Percentiles rank a stretch among this genome's conserved stretches.
Evolutionary conservation across 1,140 invertebrate species (phyloP).

Genomic region (Grapholita molesta): DNA sequence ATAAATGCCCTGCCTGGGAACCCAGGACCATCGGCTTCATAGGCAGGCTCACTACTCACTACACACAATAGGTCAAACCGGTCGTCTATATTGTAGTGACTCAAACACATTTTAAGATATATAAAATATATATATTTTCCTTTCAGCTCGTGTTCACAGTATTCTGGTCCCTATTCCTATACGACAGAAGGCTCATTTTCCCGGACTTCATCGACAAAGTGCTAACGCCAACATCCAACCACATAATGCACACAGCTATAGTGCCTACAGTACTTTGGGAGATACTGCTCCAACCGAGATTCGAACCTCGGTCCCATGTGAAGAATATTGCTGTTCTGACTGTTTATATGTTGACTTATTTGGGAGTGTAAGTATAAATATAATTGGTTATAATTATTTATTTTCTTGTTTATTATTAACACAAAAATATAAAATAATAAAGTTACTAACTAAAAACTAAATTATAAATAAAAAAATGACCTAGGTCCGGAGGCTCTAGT

Average conservation of each 20-base stretch:
- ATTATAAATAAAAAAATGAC: too few species aligned
- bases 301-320: constrained; percentile 27
- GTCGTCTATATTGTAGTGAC: too few species aligned
- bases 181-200: constrained; percentile 49
- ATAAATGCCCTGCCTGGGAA: too few species aligned
- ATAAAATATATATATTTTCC: constrained; percentile 20
- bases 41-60: too few species aligned
- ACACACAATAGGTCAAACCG: too few species aligned
- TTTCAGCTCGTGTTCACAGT: constrained; percentile 45
- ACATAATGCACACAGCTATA: constrained; percentile 52
- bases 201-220: constrained; percentile 49
- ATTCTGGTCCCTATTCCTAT: constrained; percentile 55
- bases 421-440: too few species aligned
- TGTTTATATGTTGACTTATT: constrained; percentile 29
- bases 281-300: constrained; percentile 35
- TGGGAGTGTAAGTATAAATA: constrained; percentile 39
- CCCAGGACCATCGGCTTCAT: too few species aligned
- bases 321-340: constrained; percentile 23
- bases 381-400: not conserved
- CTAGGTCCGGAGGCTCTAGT: too few species aligned
- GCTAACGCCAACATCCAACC: constrained; percentile 38
- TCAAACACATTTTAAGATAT: too few species aligned
- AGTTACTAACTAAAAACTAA: not conserved
- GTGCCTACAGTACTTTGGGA: constrained; percentile 36
- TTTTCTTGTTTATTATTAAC: not conserved